These are phyloP conservation scores for Mesembrinibis cayennensis DNA, from an alignment of 2,113 vertebrate species.

Conservation along the genomic window DNA sequence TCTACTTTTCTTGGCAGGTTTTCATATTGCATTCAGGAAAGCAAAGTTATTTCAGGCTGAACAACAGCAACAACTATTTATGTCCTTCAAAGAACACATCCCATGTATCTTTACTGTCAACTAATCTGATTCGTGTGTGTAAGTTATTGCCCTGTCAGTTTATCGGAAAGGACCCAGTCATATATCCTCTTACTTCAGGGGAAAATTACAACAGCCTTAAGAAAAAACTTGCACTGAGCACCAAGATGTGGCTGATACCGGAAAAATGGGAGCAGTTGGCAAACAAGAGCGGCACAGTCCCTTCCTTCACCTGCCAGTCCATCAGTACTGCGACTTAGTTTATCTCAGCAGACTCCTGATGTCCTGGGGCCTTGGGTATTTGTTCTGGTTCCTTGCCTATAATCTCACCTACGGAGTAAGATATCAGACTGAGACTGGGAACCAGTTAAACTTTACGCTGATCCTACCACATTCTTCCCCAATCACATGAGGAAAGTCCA, in stretches of 20 bases:
- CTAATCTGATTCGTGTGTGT: background rate
- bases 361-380: background rate
- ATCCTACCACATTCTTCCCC: background rate
- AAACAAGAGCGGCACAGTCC: background rate
- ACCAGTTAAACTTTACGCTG: background rate
- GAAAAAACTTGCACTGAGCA: background rate
- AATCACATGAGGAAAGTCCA: background rate
- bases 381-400: background rate
- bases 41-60: slow-evolving; percentile 49
- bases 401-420: background rate
- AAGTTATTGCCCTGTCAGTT: slow-evolving; percentile 39
- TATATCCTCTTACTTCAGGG: background rate
- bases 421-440: background rate
- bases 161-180: background rate
- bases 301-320: background rate
- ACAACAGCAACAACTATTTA: slow-evolving; percentile 45
- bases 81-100: slow-evolving; percentile 34
- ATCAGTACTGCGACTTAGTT: background rate
- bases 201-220: background rate
- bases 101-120: slow-evolving; percentile 44
- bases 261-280: background rate
- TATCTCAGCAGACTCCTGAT: background rate
- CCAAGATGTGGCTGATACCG: background rate
- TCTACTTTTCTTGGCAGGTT: slow-evolving; percentile 34
- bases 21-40: slow-evolving; percentile 52